Evolutionary conservation across 1,140 invertebrate genomes (phyloP).

Genomic region (Cherax destructor): DNA sequence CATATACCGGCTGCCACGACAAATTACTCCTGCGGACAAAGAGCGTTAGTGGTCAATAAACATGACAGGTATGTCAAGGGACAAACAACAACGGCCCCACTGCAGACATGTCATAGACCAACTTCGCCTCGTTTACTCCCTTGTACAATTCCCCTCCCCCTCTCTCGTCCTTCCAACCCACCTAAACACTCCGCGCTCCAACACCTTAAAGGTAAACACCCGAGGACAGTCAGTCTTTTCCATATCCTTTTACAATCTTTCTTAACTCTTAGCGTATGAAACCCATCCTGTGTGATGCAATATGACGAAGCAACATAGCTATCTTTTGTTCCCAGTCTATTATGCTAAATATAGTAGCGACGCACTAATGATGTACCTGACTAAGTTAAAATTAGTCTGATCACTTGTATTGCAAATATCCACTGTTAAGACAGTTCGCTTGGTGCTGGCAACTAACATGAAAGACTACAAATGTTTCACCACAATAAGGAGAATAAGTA

Average conservation of each 20-base stretch:
- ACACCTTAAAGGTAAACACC: neutral
- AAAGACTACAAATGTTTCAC: too few species aligned
- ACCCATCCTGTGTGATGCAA: too few species aligned
- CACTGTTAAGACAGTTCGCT: too few species aligned
- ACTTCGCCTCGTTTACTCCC: neutral
- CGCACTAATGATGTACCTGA: too few species aligned
- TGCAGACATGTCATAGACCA: neutral
- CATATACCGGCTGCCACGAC: neutral
- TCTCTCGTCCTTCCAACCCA: slow-evolving; percentile 7
- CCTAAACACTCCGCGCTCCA: neutral
- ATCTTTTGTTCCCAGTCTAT: too few species aligned
- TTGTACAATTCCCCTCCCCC: neutral
- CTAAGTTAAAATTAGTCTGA: too few species aligned
- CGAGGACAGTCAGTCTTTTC: neutral
- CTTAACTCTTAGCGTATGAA: neutral
- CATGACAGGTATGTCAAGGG: neutral
- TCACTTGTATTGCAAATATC: too few species aligned
- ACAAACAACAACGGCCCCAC: neutral
- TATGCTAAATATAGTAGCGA: too few species aligned
- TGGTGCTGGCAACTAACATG: too few species aligned
- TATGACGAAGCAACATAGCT: too few species aligned
- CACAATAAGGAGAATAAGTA: too few species aligned
- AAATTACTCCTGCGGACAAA: neutral
- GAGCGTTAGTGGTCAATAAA: neutral
- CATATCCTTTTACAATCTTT: neutral